These are phyloP conservation scores for Actinia tenebrosa DNA, from an alignment of 64 coral and sea anemone genomes.

Conservation along the genomic window DNA sequence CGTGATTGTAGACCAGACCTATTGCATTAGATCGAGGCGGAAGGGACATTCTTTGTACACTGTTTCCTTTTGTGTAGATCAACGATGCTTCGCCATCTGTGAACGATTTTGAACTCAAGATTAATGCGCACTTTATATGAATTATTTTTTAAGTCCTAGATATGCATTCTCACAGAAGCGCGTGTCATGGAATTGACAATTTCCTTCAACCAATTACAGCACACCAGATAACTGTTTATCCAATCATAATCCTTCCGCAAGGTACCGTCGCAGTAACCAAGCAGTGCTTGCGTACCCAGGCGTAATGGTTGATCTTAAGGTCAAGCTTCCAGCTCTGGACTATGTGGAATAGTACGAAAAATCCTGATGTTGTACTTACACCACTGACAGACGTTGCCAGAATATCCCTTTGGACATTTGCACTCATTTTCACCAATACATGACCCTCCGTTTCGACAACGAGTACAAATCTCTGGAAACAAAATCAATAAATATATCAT, in stretches of 20 bases:
- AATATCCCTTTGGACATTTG: constrained; percentile 66
- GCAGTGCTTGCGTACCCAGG: too few relatives aligned
- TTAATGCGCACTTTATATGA: too few relatives aligned
- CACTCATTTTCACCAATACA: constrained; percentile 57
- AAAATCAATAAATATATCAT: not conserved
- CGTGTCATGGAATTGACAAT: too few relatives aligned
- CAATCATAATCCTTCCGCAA: too few relatives aligned
- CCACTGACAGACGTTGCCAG: constrained; percentile 74
- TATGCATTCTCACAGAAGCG: too few relatives aligned
- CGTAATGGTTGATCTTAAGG: too few relatives aligned
- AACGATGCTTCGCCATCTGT: constrained; percentile 88
- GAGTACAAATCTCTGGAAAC: not conserved
- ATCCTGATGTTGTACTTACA: constrained; percentile 50
- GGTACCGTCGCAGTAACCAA: too few relatives aligned
- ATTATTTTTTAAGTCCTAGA: too few relatives aligned
- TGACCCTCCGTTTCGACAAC: constrained; percentile 72
- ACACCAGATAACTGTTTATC: too few relatives aligned
- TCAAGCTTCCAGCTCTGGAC: too few relatives aligned
- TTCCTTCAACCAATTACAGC: too few relatives aligned
- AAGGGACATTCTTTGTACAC: constrained; percentile 78
- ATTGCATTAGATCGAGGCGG: constrained; percentile 66
- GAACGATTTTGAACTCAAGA: not conserved
- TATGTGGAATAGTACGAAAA: too few relatives aligned
- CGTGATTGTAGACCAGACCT: constrained; percentile 55
- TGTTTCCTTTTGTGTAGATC: constrained; percentile 82